These are phyloP conservation scores for Parthenolecanium corni DNA, from an alignment of 2,888 invertebrate species.

Conservation along the genomic window DNA sequence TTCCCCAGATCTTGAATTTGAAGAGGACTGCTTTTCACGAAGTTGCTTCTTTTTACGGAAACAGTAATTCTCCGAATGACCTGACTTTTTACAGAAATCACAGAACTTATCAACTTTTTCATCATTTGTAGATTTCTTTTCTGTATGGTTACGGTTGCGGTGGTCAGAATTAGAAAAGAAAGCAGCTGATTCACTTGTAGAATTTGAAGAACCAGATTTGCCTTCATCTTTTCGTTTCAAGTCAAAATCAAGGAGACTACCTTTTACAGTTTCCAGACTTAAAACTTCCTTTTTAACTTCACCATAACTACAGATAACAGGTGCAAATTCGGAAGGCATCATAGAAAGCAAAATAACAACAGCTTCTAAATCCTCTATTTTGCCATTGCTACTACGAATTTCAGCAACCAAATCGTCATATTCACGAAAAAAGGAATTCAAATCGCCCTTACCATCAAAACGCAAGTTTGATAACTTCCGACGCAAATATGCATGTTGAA, in stretches of 20 bases:
- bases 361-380: background rate
- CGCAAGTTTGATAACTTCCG: background rate
- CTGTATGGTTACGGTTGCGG: no score
- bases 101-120: no score
- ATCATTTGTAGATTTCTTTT: no score
- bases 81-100: background rate
- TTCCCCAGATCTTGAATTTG: background rate
- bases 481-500: background rate
- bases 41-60: background rate
- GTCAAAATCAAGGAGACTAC: background rate
- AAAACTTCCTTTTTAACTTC: background rate
- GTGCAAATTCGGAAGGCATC: background rate
- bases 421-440: no score
- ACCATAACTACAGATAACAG: background rate
- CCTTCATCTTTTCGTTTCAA: background rate
- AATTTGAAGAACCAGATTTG: no score
- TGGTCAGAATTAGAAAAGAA: no score
- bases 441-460: background rate
- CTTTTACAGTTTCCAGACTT: background rate
- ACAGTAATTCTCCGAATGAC: background rate
- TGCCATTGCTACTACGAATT: background rate
- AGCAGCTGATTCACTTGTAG: no score
- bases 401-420: background rate
- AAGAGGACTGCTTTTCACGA: background rate
- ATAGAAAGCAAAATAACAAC: background rate